Evolutionary conservation across 2,888 invertebrate species (phyloP).

Genomic region (Muschampia staudingeri): DNA sequence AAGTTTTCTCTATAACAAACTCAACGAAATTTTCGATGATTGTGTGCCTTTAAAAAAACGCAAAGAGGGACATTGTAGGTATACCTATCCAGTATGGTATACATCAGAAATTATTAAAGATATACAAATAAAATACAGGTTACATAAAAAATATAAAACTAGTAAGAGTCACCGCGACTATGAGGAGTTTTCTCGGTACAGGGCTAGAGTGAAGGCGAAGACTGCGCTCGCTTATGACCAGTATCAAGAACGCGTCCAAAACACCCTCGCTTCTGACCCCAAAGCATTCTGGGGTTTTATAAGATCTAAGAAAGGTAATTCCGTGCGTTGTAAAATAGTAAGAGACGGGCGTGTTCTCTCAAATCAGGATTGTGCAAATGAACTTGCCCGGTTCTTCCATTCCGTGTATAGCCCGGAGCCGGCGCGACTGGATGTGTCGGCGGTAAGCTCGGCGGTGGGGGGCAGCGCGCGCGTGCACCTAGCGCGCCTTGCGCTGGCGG

Average conservation of each 20-base stretch:
- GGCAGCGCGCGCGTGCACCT: neutral
- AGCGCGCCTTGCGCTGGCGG: neutral
- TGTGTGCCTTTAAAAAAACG: neutral
- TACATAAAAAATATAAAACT: neutral
- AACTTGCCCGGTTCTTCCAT: neutral
- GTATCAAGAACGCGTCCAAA: neutral
- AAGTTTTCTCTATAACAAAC: neutral
- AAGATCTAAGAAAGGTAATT: neutral
- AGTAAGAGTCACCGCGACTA: neutral
- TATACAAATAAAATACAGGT: neutral
- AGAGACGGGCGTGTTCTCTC: neutral
- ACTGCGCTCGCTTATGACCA: neutral
- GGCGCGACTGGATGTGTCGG: neutral
- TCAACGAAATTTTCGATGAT: slow-evolving; percentile 1
- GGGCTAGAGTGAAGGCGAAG: neutral
- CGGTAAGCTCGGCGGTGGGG: neutral
- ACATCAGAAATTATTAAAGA: slow-evolving; percentile 8
- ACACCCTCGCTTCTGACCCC: neutral
- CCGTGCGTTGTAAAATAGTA: neutral
- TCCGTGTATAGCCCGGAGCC: neutral
- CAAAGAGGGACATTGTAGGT: neutral
- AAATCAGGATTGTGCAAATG: neutral
- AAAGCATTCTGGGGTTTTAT: neutral
- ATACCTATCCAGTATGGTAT: neutral
- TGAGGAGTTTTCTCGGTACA: neutral